phyloP scores from a whole-genome alignment of 2,797 vertebrate species.

The Sebastes steindachneri region DNA sequence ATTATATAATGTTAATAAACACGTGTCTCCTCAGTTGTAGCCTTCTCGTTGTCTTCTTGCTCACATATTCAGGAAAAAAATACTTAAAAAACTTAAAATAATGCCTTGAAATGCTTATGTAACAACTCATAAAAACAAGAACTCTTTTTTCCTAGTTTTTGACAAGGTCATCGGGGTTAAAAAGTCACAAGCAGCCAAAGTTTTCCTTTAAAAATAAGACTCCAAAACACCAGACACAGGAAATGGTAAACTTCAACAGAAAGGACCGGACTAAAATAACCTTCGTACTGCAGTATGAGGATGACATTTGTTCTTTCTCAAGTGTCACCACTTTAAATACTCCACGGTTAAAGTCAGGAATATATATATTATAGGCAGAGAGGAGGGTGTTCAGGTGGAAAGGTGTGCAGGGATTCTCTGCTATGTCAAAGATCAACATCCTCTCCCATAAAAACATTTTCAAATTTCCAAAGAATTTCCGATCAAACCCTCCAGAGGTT shows the following conservation, averaged over 20 bases:
- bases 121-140: not conserved
- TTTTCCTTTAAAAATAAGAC: not conserved
- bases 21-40: not conserved
- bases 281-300: not conserved
- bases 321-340: not conserved
- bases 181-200: not conserved
- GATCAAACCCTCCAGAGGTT: not conserved
- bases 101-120: not conserved
- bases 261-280: not conserved
- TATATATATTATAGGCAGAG: not conserved
- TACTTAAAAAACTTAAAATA: not conserved
- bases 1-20: slow-evolving; percentile 29
- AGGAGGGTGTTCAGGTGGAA: not conserved
- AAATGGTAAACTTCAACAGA: not conserved
- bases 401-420: not conserved
- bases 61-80: not conserved
- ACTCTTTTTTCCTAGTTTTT: not conserved
- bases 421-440: not conserved
- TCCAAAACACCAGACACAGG: not conserved
- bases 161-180: not conserved
- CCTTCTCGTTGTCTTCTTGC: not conserved
- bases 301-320: not conserved
- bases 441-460: not conserved
- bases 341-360: not conserved
- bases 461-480: not conserved